Evolutionary conservation across 2,113 vertebrate genomes (phyloP).

Genomic region (Equus quagga): DNA sequence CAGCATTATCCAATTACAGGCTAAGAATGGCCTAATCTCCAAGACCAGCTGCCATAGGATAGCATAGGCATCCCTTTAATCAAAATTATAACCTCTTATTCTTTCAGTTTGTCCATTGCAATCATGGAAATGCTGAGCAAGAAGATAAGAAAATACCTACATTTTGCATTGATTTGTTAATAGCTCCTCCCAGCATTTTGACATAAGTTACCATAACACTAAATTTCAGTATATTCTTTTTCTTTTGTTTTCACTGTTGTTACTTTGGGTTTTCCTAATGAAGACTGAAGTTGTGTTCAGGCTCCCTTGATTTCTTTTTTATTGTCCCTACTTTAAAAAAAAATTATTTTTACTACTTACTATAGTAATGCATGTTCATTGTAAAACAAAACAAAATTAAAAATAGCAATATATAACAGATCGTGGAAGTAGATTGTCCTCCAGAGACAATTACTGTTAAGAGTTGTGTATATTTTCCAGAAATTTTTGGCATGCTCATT

Average conservation of each 20-base stretch:
- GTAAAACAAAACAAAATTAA: slow-evolving; percentile 59
- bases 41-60: slow-evolving; percentile 47
- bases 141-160: background rate
- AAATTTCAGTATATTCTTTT: background rate
- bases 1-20: slow-evolving; percentile 67
- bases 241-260: background rate
- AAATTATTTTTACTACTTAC: background rate
- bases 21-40: slow-evolving; percentile 63
- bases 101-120: background rate
- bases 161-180: slow-evolving; percentile 43
- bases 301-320: slow-evolving; percentile 52
- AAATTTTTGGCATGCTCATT: background rate
- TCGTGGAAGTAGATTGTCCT: background rate
- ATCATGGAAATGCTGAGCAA: slow-evolving; percentile 31
- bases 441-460: background rate
- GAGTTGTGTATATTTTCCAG: background rate
- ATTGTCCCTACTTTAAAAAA: background rate
- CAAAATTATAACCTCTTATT: slow-evolving; percentile 50
- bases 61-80: slow-evolving; percentile 50
- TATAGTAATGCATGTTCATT: background rate
- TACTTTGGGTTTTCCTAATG: background rate
- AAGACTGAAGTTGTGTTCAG: background rate
- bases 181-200: slow-evolving; percentile 35
- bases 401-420: background rate
- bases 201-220: slow-evolving; percentile 21